Evolutionary conservation across 2,113 vertebrate species (phyloP).

Genomic region (Rhynchopsitta pachyrhyncha): DNA sequence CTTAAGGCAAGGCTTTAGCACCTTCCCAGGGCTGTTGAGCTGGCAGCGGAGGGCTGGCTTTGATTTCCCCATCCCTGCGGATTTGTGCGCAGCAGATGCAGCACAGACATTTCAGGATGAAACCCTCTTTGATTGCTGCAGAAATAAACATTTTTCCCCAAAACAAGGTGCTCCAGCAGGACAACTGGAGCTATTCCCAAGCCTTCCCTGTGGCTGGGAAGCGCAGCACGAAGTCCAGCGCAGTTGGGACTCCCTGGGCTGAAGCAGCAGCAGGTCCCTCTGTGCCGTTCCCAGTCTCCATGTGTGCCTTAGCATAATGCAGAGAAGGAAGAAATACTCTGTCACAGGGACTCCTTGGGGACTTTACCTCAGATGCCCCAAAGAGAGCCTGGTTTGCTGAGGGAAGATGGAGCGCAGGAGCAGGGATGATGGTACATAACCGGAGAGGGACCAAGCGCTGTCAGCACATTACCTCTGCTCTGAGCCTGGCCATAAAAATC

Average conservation of each 20-base stretch:
- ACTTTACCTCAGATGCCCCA: neutral
- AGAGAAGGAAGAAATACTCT: neutral
- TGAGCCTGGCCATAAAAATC: slow-evolving; percentile 72
- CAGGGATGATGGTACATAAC: slow-evolving; percentile 19
- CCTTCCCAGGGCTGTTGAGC: neutral
- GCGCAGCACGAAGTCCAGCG: neutral
- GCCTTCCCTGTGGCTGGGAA: slow-evolving; percentile 8
- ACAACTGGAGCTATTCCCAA: slow-evolving; percentile 34
- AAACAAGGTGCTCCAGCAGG: neutral
- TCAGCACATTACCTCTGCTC: slow-evolving; percentile 71
- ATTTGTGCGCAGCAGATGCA: neutral
- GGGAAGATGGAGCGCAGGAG: neutral
- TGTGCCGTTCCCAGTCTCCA: rapidly evolving
- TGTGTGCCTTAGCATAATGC: neutral
- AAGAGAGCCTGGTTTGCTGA: neutral
- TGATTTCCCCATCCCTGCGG: neutral
- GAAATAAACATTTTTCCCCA: slow-evolving; percentile 33
- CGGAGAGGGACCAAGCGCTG: slow-evolving; percentile 40
- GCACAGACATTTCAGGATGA: rapidly evolving
- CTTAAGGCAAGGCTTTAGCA: neutral
- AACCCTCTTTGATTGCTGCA: slow-evolving; percentile 13
- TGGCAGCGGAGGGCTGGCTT: neutral
- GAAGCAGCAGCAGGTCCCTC: neutral
- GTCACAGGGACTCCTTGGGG: neutral
- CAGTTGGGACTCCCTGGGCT: neutral